phyloP scores from a whole-genome alignment of 2,888 invertebrate species.

The Stenolophus ochropezus region DNA sequence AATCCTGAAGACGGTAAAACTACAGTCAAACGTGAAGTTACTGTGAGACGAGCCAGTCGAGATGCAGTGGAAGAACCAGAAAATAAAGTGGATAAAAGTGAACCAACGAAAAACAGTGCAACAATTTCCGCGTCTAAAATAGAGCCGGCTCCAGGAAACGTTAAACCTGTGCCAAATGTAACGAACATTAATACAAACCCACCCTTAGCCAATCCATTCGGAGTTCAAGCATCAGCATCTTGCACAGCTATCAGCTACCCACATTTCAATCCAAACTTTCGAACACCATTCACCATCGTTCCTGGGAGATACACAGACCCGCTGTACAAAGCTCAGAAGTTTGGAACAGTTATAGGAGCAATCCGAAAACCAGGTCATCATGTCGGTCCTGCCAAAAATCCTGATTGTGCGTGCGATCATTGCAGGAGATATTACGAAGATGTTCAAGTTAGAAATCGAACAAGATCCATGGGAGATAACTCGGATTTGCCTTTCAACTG shows the following conservation, averaged over 20 bases:
- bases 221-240: conserved; percentile 68
- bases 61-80: conserved; percentile 60
- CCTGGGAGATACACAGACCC: conserved; percentile 74
- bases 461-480: conserved; percentile 77
- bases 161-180: conserved; percentile 26
- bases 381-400: conserved; percentile 83
- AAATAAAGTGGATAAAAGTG: conserved; percentile 59
- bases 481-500: conserved; percentile 66
- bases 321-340: conserved; percentile 78
- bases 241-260: conserved; percentile 68
- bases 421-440: conserved; percentile 77
- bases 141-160: background rate
- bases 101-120: conserved; percentile 15
- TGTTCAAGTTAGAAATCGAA: conserved; percentile 72
- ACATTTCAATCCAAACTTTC: conserved; percentile 68
- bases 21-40: conserved; percentile 65
- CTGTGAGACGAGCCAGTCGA: conserved; percentile 65
- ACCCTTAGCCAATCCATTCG: conserved; percentile 55
- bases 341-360: conserved; percentile 78
- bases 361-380: conserved; percentile 83
- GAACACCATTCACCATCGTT: conserved; percentile 70
- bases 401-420: conserved; percentile 81
- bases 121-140: conserved; percentile 27
- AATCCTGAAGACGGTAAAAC: conserved; percentile 66
- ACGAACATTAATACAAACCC: conserved; percentile 5